Evolutionary conservation across 2,888 invertebrate species (phyloP).

Genomic region (Apeira syringaria): DNA sequence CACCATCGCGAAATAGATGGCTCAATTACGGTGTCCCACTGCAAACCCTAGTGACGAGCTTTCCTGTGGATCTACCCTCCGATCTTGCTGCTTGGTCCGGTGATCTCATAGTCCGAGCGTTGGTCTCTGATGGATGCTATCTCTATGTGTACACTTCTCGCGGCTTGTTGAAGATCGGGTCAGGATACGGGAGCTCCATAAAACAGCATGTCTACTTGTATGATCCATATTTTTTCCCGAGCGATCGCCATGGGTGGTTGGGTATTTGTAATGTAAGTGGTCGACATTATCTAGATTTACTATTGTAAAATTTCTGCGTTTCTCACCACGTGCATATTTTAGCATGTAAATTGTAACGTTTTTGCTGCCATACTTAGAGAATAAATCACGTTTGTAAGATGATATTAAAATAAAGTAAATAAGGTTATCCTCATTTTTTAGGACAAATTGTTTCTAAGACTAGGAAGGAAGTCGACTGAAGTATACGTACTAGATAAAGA

Average conservation of each 20-base stretch:
- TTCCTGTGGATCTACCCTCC: conserved; percentile 75
- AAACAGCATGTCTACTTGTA: conserved; percentile 95
- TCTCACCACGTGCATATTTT: no score
- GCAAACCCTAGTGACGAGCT: conserved; percentile 88
- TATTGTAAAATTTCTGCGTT: no score
- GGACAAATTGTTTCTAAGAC: conserved; percentile 92
- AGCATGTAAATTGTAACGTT: no score
- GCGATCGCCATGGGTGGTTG: conserved; percentile 92
- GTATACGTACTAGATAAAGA: conserved; percentile 73
- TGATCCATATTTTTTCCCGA: conserved; percentile 91
- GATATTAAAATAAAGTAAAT: no score
- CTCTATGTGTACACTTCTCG: conserved; percentile 93
- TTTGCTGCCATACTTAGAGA: no score
- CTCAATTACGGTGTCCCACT: conserved; percentile 93
- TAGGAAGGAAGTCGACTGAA: conserved; percentile 77
- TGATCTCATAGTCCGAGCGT: conserved; percentile 78
- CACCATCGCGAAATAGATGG: conserved; percentile 93
- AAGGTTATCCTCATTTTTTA: conserved; percentile 73
- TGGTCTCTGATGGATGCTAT: conserved; percentile 95
- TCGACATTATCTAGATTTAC: not conserved
- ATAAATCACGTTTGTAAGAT: no score
- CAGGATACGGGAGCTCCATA: conserved; percentile 96
- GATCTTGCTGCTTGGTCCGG: conserved; percentile 55
- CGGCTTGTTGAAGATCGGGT: conserved; percentile 96
- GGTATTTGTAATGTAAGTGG: conserved; percentile 90